phyloP scores from a whole-genome alignment of 2,113 vertebrate genomes.

The Podiceps cristatus region DNA sequence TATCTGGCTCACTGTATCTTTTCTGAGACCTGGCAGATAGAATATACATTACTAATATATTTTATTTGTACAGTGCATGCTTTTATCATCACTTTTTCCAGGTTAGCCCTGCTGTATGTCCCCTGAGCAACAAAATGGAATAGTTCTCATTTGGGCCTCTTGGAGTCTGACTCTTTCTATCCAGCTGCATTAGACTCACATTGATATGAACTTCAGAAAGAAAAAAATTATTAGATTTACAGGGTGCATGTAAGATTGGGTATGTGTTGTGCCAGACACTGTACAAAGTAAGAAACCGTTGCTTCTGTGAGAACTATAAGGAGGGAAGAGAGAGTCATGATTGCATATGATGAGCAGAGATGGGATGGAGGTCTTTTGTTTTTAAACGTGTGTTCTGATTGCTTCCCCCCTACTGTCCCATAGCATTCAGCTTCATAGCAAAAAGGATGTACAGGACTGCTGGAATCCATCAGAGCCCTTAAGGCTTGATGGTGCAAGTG shows the following conservation, averaged over 20 bases:
- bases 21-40: neutral
- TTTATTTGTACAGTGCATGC: neutral
- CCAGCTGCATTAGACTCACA: neutral
- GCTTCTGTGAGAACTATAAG: neutral
- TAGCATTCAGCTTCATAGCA: neutral
- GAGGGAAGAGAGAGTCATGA: neutral
- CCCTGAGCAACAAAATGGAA: neutral
- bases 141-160: neutral
- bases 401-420: neutral
- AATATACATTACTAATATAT: neutral
- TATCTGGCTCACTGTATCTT: neutral
- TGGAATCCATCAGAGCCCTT: neutral
- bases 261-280: neutral
- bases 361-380: neutral
- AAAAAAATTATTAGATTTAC: neutral
- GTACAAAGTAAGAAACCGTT: neutral
- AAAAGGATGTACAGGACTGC: neutral
- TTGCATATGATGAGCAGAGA: neutral
- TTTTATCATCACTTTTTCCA: neutral
- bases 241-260: accelerated
- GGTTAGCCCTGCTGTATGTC: neutral
- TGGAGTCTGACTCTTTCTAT: neutral
- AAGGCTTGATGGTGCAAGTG: neutral
- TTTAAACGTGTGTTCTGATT: neutral
- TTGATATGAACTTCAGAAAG: neutral